These are phyloP conservation scores for Antennarius striatus DNA, from an alignment of 2,113 vertebrate genomes.

Conservation along the genomic window DNA sequence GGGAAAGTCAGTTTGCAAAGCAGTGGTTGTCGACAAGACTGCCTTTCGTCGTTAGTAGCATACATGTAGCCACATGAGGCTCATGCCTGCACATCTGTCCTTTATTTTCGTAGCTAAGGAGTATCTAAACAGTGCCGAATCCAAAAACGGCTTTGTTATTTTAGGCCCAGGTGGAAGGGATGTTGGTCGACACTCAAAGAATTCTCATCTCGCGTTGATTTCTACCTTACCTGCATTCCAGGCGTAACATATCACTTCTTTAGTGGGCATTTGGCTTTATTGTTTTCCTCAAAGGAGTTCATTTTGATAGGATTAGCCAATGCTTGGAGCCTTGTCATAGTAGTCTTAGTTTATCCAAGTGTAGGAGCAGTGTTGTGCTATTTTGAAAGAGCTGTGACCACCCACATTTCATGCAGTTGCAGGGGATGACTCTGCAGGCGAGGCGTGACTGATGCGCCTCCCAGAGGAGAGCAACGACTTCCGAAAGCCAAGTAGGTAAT, in stretches of 20 bases:
- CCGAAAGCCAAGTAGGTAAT: constrained; percentile 71
- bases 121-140: constrained; percentile 75
- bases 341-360: constrained; percentile 78
- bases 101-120: constrained; percentile 80
- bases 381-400: constrained; percentile 75
- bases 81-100: constrained; percentile 74
- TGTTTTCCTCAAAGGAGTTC: constrained; percentile 77
- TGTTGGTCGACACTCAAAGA: constrained; percentile 54
- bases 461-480: constrained; percentile 65
- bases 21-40: constrained; percentile 72
- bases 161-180: constrained; percentile 78
- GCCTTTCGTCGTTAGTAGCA: constrained; percentile 61
- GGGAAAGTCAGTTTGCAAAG: constrained; percentile 74
- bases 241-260: constrained; percentile 73
- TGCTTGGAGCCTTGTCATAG: constrained; percentile 75
- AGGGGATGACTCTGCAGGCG: constrained; percentile 65
- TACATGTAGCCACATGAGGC: constrained; percentile 80
- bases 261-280: constrained; percentile 65
- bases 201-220: constrained; percentile 56
- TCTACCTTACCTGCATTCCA: constrained; percentile 71
- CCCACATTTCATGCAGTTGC: constrained; percentile 73
- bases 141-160: constrained; percentile 74
- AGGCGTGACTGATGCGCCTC: constrained; percentile 67
- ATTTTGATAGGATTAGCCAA: constrained; percentile 82
- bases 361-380: constrained; percentile 73